phyloP scores from a whole-genome alignment of 2,797 vertebrate genomes.

The Tokudaia tokunoshimensis region DNA sequence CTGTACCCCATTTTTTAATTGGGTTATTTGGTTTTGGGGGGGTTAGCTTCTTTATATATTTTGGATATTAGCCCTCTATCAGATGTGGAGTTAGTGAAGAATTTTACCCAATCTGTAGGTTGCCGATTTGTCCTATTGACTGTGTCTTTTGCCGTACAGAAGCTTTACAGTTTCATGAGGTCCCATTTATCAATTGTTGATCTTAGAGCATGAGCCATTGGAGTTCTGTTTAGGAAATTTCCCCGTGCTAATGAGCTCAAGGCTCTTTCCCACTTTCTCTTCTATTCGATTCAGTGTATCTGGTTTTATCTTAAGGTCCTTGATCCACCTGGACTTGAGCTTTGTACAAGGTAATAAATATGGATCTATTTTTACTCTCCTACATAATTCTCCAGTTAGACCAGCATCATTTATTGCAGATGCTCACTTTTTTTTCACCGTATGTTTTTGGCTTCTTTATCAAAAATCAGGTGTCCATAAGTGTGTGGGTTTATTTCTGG shows the following conservation, averaged over 20 bases:
- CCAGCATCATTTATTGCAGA: no score
- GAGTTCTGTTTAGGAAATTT: no score
- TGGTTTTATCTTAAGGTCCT: no score
- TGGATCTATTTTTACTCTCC: no score
- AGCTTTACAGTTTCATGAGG: not conserved
- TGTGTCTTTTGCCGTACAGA: not conserved
- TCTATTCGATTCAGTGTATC: no score
- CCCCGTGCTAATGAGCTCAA: no score
- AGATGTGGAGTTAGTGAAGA: not conserved
- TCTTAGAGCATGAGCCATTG: not conserved
- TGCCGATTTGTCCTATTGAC: not conserved
- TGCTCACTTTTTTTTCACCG: not conserved
- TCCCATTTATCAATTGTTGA: not conserved
- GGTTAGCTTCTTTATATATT: not conserved
- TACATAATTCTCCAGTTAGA: no score
- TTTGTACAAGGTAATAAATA: no score
- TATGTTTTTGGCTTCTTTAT: not conserved
- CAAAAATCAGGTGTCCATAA: not conserved
- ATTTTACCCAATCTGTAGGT: not conserved
- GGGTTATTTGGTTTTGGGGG: not conserved
- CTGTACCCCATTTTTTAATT: not conserved
- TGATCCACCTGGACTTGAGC: no score
- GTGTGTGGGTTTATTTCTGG: not conserved
- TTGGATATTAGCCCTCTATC: not conserved
- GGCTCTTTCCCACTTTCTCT: no score